Evolutionary conservation across 2,888 invertebrate genomes (phyloP).

Genomic region (Nomada flava): DNA sequence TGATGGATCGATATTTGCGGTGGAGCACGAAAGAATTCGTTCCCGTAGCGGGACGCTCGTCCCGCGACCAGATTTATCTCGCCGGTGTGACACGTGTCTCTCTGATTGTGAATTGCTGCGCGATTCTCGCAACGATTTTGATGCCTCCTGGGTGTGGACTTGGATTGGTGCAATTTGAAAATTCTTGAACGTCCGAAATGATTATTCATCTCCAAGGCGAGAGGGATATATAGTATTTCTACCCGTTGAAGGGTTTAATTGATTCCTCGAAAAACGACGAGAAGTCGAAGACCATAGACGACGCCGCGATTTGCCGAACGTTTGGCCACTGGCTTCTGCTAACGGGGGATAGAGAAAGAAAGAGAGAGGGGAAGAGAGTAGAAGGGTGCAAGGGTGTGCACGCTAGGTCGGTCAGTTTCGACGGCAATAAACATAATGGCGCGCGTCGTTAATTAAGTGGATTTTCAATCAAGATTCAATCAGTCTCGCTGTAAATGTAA

Average conservation of each 20-base stretch:
- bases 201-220: no score
- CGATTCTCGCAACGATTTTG: no score
- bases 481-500: slow-evolving; percentile 81
- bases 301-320: slow-evolving; percentile 68
- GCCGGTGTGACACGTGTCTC: not conserved
- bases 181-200: no score
- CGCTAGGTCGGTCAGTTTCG: slow-evolving; percentile 58
- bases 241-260: no score
- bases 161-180: slow-evolving; percentile 8
- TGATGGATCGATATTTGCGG: slow-evolving; percentile 62
- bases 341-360: not conserved
- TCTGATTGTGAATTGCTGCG: no score
- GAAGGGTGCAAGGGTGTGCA: slow-evolving; percentile 35
- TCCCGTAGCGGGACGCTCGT: slow-evolving; percentile 33
- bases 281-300: slow-evolving; percentile 58
- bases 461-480: slow-evolving; percentile 83
- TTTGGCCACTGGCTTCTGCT: slow-evolving; percentile 42
- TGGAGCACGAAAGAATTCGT: slow-evolving; percentile 38
- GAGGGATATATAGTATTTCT: no score
- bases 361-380: not conserved
- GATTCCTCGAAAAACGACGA: no score
- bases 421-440: slow-evolving; percentile 78
- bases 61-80: slow-evolving; percentile 48
- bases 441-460: slow-evolving; percentile 79
- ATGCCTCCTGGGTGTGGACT: no score